phyloP scores from a whole-genome alignment of 2,888 invertebrate species.

The Ecliptopera silaceata region DNA sequence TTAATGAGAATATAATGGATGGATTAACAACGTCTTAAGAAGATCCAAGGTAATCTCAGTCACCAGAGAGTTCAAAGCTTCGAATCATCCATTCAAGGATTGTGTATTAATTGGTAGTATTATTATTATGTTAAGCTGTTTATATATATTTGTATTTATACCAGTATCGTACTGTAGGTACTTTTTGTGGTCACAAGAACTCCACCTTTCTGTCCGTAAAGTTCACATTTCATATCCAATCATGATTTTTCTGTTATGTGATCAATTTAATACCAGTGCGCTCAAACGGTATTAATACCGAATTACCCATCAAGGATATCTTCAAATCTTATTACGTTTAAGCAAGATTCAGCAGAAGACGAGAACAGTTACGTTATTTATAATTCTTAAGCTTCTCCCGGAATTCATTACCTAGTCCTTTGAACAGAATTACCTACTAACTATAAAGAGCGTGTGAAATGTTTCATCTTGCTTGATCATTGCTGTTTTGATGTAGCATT shows the following conservation, averaged over 20 bases:
- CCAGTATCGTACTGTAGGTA: too few species aligned
- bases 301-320: not conserved
- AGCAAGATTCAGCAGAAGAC: constrained; percentile 3
- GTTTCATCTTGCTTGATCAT: constrained; percentile 12
- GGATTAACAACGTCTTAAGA: not conserved
- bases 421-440: constrained; percentile 4
- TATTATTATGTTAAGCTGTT: too few species aligned
- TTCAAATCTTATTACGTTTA: not conserved
- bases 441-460: constrained; percentile 10
- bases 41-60: not conserved
- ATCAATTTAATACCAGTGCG: too few species aligned
- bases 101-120: too few species aligned
- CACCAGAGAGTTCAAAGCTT: not conserved
- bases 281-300: not conserved
- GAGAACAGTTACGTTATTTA: constrained; percentile 5
- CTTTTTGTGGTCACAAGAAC: too few species aligned
- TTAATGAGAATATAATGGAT: constrained; percentile 5
- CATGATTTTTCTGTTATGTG: too few species aligned
- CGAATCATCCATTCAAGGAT: too few species aligned
- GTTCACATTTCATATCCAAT: too few species aligned
- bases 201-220: too few species aligned
- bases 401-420: constrained; percentile 12
- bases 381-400: constrained; percentile 9
- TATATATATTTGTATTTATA: too few species aligned
- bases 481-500: constrained; percentile 9